These are phyloP conservation scores for Platichthys stellatus DNA, from an alignment of 2,113 vertebrate genomes.

Conservation along the genomic window DNA sequence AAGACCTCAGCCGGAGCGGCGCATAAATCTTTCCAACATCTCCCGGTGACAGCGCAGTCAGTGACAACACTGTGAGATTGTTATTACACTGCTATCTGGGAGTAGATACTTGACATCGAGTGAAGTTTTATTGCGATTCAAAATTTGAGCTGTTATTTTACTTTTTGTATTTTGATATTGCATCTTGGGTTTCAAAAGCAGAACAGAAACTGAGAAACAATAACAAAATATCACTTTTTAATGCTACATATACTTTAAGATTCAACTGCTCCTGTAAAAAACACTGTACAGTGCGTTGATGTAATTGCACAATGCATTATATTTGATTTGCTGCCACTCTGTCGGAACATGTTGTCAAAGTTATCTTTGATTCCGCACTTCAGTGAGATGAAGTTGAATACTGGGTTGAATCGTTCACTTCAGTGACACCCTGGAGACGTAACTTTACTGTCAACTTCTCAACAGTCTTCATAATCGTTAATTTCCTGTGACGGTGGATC, in stretches of 20 bases:
- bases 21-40: constrained; percentile 39
- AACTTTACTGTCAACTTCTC: constrained; percentile 57
- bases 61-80: constrained; percentile 36
- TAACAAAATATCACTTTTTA: constrained; percentile 42
- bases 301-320: neutral
- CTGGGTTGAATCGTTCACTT: constrained; percentile 27
- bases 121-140: constrained; percentile 43
- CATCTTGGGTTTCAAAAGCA: constrained; percentile 1
- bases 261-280: constrained; percentile 22
- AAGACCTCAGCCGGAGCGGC: constrained; percentile 18
- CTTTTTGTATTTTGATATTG: constrained; percentile 26
- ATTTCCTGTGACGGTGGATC: constrained; percentile 51
- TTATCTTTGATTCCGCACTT: constrained; percentile 33
- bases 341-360: constrained; percentile 35
- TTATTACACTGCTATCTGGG: constrained; percentile 34
- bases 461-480: constrained; percentile 47
- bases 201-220: constrained; percentile 23
- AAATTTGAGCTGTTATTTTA: constrained; percentile 50
- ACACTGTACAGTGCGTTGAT: constrained; percentile 1
- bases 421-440: constrained; percentile 35
- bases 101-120: constrained; percentile 45
- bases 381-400: constrained; percentile 32
- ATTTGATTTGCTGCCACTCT: constrained; percentile 32
- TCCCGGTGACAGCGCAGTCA: constrained; percentile 45
- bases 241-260: constrained; percentile 17